phyloP scores from a whole-genome alignment of 2,888 invertebrate genomes.

The Euproctis similis region DNA sequence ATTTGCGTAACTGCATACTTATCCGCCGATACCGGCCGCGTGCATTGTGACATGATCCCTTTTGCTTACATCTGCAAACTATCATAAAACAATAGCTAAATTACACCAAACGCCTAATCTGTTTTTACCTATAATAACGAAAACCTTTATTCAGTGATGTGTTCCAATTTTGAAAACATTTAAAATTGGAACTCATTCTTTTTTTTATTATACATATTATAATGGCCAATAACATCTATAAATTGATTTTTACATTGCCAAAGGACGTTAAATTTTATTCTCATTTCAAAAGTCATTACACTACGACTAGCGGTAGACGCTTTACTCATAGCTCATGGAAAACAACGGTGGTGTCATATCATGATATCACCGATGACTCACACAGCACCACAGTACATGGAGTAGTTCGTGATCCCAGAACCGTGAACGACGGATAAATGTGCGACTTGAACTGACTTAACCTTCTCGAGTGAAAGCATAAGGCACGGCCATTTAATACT shows the following conservation, averaged over 20 bases:
- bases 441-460: constrained; percentile 53
- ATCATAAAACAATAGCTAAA: too few relatives aligned
- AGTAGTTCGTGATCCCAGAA: constrained; percentile 40
- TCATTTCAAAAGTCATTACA: constrained; percentile 20
- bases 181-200: too few relatives aligned
- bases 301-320: constrained; percentile 13
- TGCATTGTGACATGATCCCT: constrained; percentile 68
- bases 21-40: constrained; percentile 66
- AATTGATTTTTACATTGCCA: too few relatives aligned
- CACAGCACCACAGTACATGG: constrained; percentile 25
- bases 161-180: too few relatives aligned
- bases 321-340: constrained; percentile 33
- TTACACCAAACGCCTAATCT: too few relatives aligned
- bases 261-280: too few relatives aligned
- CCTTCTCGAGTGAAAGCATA: constrained; percentile 53
- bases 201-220: too few relatives aligned
- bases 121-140: too few relatives aligned
- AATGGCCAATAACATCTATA: too few relatives aligned
- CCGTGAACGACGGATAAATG: constrained; percentile 34
- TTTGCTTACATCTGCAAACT: constrained; percentile 52
- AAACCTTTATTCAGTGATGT: too few relatives aligned
- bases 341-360: constrained; percentile 43
- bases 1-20: constrained; percentile 75
- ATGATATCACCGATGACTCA: constrained; percentile 65
- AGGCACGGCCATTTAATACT: constrained; percentile 44